Base-by-base conservation (phyloP, 1,140 invertebrate species). In the Penaeus indicus region DNA sequence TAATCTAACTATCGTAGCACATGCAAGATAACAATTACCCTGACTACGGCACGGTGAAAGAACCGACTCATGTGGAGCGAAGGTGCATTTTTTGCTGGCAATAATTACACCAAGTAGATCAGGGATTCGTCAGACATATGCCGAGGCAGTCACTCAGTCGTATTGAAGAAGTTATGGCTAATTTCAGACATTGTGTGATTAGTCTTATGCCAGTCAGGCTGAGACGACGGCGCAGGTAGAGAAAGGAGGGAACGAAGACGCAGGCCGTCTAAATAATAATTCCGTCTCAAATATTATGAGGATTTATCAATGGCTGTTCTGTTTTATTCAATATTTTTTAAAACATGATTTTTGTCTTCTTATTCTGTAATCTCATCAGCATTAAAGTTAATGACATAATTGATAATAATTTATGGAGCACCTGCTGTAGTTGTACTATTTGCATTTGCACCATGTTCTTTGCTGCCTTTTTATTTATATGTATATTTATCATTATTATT, bases 151-250 rank as follows among this genome's bases (percentile, higher is more conserved):
- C 47, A 60, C 78, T 60, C 47, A n/a, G 19, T 60, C 78, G 47
- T 54, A 42, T n/a, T 77, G 22, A n/a, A 32, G 3, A 80, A 80
- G 42, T 60, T 80, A 80, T 60, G 78, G 18, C 22, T 80, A 80
- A 80, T 80, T 60, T 80, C 18, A 80, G 78, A 54, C 78, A 80
- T 80, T 80, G 78, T 80, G 78, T n/a, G 78, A 61, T 80, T 80
- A 60, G 38, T 61, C 78, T 47, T 80, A 27, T 61, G 78, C 38
- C 32, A 80, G 77, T 54, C 54, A 54, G 54, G 54, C 54, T 54
- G 54, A 54, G 8, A 54, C 54, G 54, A 54, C 54, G 54, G 0
- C 54, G 54, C 54, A 54, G 5, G 54, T 11, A 54, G 25, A 42
- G 42, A 19, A n/a, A 54, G 42, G 78, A 61, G 21, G 42, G 42